phyloP scores from a whole-genome alignment of 2,797 vertebrate genomes.

The Hyperoplus lanceolatus region DNA sequence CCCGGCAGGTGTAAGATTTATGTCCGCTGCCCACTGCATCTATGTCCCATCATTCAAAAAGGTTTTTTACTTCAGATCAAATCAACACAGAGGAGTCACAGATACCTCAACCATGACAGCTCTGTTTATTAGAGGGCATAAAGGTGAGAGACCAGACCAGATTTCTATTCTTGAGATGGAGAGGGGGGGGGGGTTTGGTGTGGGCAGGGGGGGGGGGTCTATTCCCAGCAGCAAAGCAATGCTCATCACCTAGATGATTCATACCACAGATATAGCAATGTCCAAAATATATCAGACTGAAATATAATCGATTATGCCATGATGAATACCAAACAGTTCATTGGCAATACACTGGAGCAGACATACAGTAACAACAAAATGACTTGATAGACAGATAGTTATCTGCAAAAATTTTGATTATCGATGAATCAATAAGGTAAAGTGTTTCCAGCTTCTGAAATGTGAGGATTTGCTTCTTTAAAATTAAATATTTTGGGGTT shows the following conservation, averaged over 20 bases:
- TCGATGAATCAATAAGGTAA: neutral
- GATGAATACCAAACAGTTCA: neutral
- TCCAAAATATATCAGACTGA: constrained; percentile 21
- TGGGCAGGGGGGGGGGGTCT: constrained; percentile 18
- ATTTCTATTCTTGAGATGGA: constrained; percentile 24
- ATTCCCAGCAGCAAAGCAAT: constrained; percentile 66
- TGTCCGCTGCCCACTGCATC: constrained; percentile 17
- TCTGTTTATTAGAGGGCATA: constrained; percentile 72
- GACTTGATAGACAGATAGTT: neutral
- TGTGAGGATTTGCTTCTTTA: neutral
- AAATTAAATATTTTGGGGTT: neutral
- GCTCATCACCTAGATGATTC: constrained; percentile 63
- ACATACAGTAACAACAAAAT: neutral
- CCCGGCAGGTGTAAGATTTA: constrained; percentile 62
- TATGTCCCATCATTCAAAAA: constrained; percentile 65
- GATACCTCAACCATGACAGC: constrained; percentile 70
- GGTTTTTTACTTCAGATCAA: constrained; percentile 57
- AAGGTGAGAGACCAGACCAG: constrained; percentile 67
- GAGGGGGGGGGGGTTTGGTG: constrained; percentile 7
- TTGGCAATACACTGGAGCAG: neutral
- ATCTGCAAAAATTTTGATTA: neutral
- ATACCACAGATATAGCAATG: constrained; percentile 55
- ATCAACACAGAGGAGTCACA: constrained; percentile 59
- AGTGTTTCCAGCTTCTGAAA: neutral
- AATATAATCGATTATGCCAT: neutral